Evolutionary conservation across 2,797 vertebrate species (phyloP).

Genomic region (Ficedula albicollis): DNA sequence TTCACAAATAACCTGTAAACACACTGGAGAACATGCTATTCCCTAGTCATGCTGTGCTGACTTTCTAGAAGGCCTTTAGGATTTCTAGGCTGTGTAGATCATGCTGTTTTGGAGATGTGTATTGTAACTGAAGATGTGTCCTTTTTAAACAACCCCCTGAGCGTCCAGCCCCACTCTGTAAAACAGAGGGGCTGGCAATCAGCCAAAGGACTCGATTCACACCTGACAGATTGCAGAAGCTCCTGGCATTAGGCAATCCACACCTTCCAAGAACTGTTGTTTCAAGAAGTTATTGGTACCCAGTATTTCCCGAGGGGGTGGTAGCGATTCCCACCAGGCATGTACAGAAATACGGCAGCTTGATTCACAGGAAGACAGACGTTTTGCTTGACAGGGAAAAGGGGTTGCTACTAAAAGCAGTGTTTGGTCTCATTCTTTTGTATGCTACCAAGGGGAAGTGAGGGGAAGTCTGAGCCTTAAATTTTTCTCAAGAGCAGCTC

Average conservation of each 20-base stretch:
- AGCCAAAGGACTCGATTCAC: neutral
- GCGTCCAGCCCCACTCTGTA: neutral
- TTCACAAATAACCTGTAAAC: neutral
- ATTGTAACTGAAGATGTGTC: neutral
- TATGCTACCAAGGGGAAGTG: neutral
- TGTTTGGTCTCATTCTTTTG: neutral
- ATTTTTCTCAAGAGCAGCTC: neutral
- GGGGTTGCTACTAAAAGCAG: neutral
- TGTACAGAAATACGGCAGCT: neutral
- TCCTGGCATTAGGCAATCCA: neutral
- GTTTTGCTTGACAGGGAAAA: neutral
- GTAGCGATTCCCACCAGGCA: neutral
- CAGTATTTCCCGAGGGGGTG: fast-evolving
- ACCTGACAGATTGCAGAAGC: neutral
- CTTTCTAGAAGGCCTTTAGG: neutral
- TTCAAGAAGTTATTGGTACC: neutral
- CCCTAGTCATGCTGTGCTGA: neutral
- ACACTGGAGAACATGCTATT: fast-evolving
- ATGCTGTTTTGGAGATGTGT: neutral
- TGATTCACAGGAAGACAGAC: neutral
- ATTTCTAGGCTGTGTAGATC: neutral
- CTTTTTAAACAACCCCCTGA: neutral
- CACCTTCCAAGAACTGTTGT: neutral
- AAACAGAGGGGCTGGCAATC: neutral
- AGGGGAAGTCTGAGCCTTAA: neutral